Evolutionary conservation across 2,113 vertebrate species (phyloP).

Genomic region (Xiphorhynchus elegans): DNA sequence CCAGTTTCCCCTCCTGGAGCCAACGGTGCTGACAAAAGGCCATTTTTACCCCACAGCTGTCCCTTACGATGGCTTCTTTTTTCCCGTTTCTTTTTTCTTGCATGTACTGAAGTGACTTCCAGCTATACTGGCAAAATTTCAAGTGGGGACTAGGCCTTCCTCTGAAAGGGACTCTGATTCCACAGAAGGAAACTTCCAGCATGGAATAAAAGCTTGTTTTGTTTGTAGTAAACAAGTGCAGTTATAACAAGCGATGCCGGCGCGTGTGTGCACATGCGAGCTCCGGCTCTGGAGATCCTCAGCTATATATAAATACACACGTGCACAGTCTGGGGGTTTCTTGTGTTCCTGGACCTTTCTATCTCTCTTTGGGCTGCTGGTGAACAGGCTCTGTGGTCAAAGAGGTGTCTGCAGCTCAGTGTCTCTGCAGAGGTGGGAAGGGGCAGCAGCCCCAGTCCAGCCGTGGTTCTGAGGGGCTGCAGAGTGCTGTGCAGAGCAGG

Average conservation of each 20-base stretch:
- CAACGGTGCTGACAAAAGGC: conserved; percentile 19
- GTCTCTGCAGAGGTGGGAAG: not conserved
- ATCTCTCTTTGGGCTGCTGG: not conserved
- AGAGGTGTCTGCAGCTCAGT: not conserved
- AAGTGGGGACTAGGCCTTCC: not conserved
- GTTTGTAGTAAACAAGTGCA: conserved; percentile 53
- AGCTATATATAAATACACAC: not conserved
- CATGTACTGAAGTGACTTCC: conserved; percentile 13
- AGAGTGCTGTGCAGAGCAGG: not conserved
- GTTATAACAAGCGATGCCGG: not conserved
- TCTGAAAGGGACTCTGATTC: conserved; percentile 46
- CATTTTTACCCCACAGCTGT: conserved; percentile 18
- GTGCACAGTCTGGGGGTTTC: not conserved
- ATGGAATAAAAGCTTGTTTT: conserved; percentile 28
- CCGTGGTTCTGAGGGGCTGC: not conserved
- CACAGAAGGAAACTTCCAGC: conserved; percentile 13
- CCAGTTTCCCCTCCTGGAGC: not conserved
- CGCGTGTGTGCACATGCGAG: not conserved
- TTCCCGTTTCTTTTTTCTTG: not conserved
- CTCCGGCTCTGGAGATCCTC: not conserved
- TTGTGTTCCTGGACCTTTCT: not conserved
- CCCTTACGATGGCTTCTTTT: not conserved
- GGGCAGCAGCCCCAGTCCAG: not conserved
- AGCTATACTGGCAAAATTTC: conserved; percentile 39
- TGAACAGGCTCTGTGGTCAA: not conserved